Base-by-base conservation (phyloP, 2,113 vertebrate species). In the Stigmatopora nigra region DNA sequence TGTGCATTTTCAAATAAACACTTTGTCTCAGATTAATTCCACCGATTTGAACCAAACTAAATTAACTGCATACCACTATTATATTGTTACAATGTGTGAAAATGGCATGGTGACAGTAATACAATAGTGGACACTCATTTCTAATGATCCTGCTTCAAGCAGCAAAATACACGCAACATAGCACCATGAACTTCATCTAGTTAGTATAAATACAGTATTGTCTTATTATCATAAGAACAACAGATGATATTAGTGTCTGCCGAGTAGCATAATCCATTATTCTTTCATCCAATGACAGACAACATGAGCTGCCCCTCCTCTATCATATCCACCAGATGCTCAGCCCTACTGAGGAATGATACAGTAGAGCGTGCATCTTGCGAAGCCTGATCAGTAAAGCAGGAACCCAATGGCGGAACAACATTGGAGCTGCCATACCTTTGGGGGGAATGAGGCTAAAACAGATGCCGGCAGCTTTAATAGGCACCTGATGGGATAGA, bases 311-410 rank as follows among this genome's bases (percentile, higher is more conserved):
- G 76, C 82, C 83, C 83, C 79, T 76, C 81, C 81, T 84, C 79
- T 74, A 81, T 79, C 77, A 79, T 77, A 69, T 84, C 70, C 78
- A 70, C 84, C 86, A 86, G 86, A 86, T 86, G 84, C 83, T 79
- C 63, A 46, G 73, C 67, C 75, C 78, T 74, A 70, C 74, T 65
- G 82, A 77, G 78, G 77, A 69, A 80, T 65, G 72, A 81, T 70
- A 72, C 69, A 64, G 72, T 68, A 82, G 64, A 70, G 63, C 0
- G 44, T 65, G 58, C 62, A 61, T 67, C 31, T n/a, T 59, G 64
- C 67, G 44, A 63, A 45, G 60, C 41, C 69, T 78, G 68, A 80
- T 70, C 77, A 64, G 73, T 35, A 62, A 72, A 57, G 70, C 64
- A 20, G 44, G 56, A 79, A 68, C 63, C 68, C 64, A 59, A n/a